Conservation (phyloP, 2,888 invertebrate species). For the Plemyria rubiginata region DNA sequence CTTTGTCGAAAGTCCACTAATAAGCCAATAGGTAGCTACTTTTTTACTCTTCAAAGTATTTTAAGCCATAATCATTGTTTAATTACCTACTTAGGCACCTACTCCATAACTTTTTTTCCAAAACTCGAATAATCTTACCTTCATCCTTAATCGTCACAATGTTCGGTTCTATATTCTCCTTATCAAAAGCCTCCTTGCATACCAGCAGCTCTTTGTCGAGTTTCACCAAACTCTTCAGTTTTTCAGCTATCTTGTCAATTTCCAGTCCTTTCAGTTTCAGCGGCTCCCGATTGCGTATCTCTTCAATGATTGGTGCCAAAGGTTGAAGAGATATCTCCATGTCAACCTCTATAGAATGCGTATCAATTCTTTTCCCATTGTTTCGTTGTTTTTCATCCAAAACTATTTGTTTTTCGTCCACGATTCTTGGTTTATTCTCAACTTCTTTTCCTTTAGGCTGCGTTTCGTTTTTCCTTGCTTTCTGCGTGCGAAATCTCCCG, state of each 20-base stretch:
- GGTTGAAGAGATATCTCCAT: constrained; percentile 50
- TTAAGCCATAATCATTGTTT: too few species aligned
- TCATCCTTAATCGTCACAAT: constrained; percentile 43
- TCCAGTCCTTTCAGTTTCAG: constrained; percentile 64
- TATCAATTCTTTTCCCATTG: not conserved
- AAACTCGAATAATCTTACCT: constrained; percentile 39
- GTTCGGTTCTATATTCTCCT: constrained; percentile 44
- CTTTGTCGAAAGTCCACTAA: too few species aligned
- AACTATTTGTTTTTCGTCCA: not conserved
- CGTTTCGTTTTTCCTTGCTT: constrained; percentile 40
- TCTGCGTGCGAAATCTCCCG: constrained; percentile 56
- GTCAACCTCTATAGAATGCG: not conserved
- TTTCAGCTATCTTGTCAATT: constrained; percentile 79
- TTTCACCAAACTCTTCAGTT: constrained; percentile 68
- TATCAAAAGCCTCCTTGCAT: constrained; percentile 70
- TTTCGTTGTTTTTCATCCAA: not conserved
- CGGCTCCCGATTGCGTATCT: constrained; percentile 68
- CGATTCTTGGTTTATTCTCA: constrained; percentile 3
- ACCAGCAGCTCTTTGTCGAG: constrained; percentile 66
- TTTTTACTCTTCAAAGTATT: too few species aligned
- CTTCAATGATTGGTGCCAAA: constrained; percentile 74
- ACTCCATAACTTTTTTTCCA: too few species aligned
- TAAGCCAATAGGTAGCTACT: too few species aligned
- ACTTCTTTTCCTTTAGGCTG: constrained; percentile 6
- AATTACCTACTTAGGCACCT: too few species aligned